These are phyloP conservation scores for Dryobota labecula DNA, from an alignment of 2,888 invertebrate species.

Conservation along the genomic window DNA sequence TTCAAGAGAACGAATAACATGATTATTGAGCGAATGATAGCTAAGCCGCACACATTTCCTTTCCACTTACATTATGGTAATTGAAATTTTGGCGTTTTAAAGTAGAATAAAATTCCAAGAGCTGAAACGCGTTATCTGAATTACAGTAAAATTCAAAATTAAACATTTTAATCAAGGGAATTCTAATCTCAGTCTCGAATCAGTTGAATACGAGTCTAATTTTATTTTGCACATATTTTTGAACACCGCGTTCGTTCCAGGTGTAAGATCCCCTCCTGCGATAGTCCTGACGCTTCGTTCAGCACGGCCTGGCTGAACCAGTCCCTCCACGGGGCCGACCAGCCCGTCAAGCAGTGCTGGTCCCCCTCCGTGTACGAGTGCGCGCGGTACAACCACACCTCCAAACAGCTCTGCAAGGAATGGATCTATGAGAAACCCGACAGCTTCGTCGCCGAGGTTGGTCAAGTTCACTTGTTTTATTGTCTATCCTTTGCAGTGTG, in stretches of 20 bases:
- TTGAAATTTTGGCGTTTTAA: neutral
- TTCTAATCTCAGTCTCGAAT: neutral
- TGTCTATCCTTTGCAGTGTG: too few species aligned
- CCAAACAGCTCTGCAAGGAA: slow-evolving; percentile 70
- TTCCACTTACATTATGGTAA: neutral
- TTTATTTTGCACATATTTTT: neutral
- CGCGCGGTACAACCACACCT: slow-evolving; percentile 65
- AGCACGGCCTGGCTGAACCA: slow-evolving; percentile 74
- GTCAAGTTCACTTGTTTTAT: slow-evolving; percentile 5
- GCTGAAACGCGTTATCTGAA: neutral
- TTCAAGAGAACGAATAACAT: neutral
- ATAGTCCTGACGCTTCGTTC: slow-evolving; percentile 66
- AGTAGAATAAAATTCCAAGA: neutral
- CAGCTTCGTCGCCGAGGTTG: slow-evolving; percentile 85
- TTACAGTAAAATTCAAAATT: neutral
- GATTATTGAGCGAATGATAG: neutral
- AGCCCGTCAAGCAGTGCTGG: slow-evolving; percentile 76
- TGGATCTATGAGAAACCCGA: slow-evolving; percentile 82
- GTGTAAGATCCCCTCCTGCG: slow-evolving; percentile 79
- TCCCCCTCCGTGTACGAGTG: slow-evolving; percentile 66
- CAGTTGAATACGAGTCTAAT: neutral
- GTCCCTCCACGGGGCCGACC: slow-evolving; percentile 52
- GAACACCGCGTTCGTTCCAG: slow-evolving; percentile 63
- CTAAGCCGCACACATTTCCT: neutral
- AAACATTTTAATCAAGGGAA: neutral